phyloP scores from a whole-genome alignment of 2,888 invertebrate species.

The Caradrina clavipalpis region DNA sequence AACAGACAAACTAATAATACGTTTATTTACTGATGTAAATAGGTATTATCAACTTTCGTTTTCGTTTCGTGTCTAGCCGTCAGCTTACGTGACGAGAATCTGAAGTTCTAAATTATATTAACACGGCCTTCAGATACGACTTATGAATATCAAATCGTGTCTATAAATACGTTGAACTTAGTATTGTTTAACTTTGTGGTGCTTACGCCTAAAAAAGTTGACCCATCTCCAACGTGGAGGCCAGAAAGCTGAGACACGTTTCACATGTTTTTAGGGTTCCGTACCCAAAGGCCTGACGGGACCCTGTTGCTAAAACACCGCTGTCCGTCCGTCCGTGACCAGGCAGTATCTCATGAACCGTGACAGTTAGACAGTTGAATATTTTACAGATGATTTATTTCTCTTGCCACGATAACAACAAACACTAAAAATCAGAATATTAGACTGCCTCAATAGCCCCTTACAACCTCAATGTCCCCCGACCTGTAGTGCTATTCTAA shows the following conservation, averaged over 20 bases:
- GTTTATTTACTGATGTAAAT: neutral
- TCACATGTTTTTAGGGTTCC: no score
- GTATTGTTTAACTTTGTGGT: neutral
- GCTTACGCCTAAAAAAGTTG: neutral
- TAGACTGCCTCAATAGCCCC: no score
- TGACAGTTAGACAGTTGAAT: no score
- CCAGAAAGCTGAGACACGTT: neutral
- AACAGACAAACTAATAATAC: neutral
- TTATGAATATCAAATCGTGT: conserved; percentile 27
- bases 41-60: conserved; percentile 4
- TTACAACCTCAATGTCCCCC: no score
- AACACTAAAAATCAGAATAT: no score
- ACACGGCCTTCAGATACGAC: conserved; percentile 15
- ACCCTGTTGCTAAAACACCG: no score
- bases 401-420: no score
- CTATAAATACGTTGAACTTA: conserved; percentile 1
- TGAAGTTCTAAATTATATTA: neutral
- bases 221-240: neutral
- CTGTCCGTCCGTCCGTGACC: no score
- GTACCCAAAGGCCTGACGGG: no score
- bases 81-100: conserved; percentile 34
- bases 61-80: conserved; percentile 17
- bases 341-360: no score
- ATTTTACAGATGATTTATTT: no score
- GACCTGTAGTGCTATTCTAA: no score